Conservation (phyloP, 2,888 invertebrate genomes). For the Campoletis raptor region DNA sequence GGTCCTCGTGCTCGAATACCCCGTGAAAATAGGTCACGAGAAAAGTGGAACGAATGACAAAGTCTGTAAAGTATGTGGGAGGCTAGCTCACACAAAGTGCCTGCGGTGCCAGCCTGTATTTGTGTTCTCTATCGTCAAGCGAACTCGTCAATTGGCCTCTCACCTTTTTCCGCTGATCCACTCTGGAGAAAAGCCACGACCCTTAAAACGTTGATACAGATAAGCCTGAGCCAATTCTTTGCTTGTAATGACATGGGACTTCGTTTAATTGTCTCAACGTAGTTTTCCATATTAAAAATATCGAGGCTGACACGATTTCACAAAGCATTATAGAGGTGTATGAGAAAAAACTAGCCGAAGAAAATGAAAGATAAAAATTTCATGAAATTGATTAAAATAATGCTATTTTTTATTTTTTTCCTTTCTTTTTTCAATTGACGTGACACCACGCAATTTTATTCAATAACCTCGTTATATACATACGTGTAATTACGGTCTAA, state of each 20-base stretch:
- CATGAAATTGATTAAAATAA: background rate
- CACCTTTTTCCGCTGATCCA: constrained; percentile 58
- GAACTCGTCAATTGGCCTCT: constrained; percentile 64
- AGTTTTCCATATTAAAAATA: background rate
- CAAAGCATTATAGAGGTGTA: background rate
- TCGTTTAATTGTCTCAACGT: background rate
- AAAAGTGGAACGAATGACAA: constrained; percentile 56
- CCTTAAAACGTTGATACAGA: constrained; percentile 12
- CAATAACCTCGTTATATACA: constrained; percentile 41
- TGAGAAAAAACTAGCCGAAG: background rate
- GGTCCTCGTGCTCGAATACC: constrained; percentile 59
- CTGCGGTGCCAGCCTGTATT: background rate
- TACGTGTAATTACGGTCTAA: constrained; percentile 41
- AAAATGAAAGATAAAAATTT: background rate
- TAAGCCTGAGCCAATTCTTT: background rate
- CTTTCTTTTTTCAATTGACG: constrained; percentile 10
- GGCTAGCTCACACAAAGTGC: constrained; percentile 6
- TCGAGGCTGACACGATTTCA: background rate
- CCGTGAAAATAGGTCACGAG: constrained; percentile 60
- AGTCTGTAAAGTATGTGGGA: constrained; percentile 36
- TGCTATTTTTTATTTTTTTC: background rate
- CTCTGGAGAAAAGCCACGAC: constrained; percentile 26
- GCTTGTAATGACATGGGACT: background rate
- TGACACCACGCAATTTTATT: constrained; percentile 49
- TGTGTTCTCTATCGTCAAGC: constrained; percentile 40